phyloP scores from a whole-genome alignment of 1,140 invertebrate species.

The Potamilus streckersoni region DNA sequence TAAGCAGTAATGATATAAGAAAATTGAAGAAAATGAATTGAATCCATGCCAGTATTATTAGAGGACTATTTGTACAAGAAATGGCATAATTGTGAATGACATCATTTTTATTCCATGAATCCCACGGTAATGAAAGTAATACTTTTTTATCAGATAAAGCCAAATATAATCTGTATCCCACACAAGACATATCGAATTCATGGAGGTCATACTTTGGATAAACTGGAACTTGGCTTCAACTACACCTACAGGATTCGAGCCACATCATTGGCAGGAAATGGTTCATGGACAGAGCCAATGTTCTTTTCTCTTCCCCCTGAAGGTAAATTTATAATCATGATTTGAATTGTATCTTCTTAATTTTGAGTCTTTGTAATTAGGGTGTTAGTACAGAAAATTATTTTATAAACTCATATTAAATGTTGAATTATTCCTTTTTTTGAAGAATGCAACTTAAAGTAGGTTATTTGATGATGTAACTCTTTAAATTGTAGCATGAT shows the following conservation, averaged over 20 bases:
- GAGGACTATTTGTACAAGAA: too few relatives aligned
- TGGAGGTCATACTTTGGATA: conserved; percentile 51
- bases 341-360: not conserved
- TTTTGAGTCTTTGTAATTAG: conserved; percentile 1
- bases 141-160: conserved; percentile 31
- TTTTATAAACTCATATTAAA: not conserved
- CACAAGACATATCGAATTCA: conserved; percentile 65
- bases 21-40: too few relatives aligned
- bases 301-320: conserved; percentile 69
- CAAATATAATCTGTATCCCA: conserved; percentile 72
- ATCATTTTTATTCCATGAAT: not conserved
- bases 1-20: too few relatives aligned
- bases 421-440: not conserved
- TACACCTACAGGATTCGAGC: conserved; percentile 84
- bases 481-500: too few relatives aligned
- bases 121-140: not conserved
- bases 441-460: too few relatives aligned
- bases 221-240: conserved; percentile 80
- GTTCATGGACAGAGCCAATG: conserved; percentile 75
- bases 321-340: not conserved
- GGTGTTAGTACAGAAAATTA: not conserved
- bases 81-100: too few relatives aligned
- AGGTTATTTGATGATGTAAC: too few relatives aligned
- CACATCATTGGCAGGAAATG: conserved; percentile 81
- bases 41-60: too few relatives aligned